These are phyloP conservation scores for Gila robusta DNA, from an alignment of 2,797 vertebrate species.

Conservation along the genomic window DNA sequence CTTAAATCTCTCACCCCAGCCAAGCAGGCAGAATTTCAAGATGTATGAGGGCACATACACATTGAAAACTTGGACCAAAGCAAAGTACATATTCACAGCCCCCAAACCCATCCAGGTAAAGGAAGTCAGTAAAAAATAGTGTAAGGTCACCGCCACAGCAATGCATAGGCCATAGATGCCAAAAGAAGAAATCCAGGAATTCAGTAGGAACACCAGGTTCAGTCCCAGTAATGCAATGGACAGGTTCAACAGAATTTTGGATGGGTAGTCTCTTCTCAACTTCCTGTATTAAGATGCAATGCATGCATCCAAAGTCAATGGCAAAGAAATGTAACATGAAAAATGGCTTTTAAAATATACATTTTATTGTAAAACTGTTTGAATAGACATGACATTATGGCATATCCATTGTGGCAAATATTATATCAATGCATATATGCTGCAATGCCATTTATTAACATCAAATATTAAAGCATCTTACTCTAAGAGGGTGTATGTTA, in stretches of 20 bases:
- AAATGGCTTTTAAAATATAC: neutral
- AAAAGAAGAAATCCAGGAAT: conserved; percentile 87
- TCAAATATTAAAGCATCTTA: conserved; percentile 72
- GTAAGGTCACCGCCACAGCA: conserved; percentile 74
- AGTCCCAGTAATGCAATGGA: conserved; percentile 85
- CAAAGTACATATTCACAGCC: conserved; percentile 90
- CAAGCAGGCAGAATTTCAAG: conserved; percentile 86
- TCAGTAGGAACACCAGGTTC: conserved; percentile 85
- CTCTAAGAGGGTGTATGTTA: conserved; percentile 86
- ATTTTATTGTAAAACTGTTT: neutral
- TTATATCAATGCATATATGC: neutral
- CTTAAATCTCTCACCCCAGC: conserved; percentile 86
- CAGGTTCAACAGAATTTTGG: conserved; percentile 91
- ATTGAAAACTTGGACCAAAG: conserved; percentile 92
- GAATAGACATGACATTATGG: neutral
- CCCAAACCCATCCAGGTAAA: conserved; percentile 94
- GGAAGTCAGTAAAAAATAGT: conserved; percentile 90
- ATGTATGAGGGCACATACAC: conserved; percentile 88
- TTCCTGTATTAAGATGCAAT: conserved; percentile 72
- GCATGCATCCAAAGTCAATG: neutral
- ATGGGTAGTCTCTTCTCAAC: conserved; percentile 86
- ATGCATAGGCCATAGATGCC: conserved; percentile 80
- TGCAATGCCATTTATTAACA: neutral
- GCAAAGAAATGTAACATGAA: neutral
- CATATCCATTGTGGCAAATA: neutral